Conservation (phyloP, 2,113 vertebrate species). For the Seriola quinqueradiata region DNA sequence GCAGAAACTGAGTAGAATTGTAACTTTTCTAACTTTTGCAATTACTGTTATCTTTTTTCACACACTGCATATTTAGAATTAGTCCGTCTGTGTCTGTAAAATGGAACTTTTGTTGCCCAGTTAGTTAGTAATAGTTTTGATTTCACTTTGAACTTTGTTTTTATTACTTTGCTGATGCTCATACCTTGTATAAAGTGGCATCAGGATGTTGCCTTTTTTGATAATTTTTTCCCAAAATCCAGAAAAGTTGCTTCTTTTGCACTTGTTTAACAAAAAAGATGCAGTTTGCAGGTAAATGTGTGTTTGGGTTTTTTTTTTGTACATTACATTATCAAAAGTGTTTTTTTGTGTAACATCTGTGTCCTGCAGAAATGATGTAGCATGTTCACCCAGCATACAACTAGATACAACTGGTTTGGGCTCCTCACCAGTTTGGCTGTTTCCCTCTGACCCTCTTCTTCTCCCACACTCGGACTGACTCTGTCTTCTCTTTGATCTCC, state of each 20-base stretch:
- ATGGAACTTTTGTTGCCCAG: not conserved
- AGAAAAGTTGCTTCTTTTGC: too few species aligned
- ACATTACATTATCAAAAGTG: not conserved
- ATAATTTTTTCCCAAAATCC: not conserved
- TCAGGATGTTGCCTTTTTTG: not conserved
- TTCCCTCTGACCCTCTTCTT: slow-evolving; percentile 10
- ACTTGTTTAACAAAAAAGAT: too few species aligned
- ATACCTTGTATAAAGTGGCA: not conserved
- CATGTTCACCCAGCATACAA: slow-evolving; percentile 6
- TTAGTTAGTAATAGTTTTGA: not conserved
- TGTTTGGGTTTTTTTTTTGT: not conserved
- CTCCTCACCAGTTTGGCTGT: not conserved
- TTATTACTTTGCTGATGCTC: not conserved
- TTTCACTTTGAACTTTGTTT: not conserved
- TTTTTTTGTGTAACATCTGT: slow-evolving; percentile 15
- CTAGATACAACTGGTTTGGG: slow-evolving; percentile 18
- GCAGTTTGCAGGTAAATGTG: not conserved
- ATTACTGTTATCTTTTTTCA: slow-evolving; percentile 37
- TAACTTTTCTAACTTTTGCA: slow-evolving; percentile 32
- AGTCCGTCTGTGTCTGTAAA: not conserved
- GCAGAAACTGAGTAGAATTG: not conserved
- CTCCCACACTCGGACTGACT: not conserved
- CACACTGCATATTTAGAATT: not conserved
- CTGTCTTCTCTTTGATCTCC: slow-evolving; percentile 10
- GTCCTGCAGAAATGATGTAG: slow-evolving; percentile 9